These are phyloP conservation scores for Orbicella faveolata DNA, from an alignment of 64 coral and sea anemone genomes.

Conservation along the genomic window DNA sequence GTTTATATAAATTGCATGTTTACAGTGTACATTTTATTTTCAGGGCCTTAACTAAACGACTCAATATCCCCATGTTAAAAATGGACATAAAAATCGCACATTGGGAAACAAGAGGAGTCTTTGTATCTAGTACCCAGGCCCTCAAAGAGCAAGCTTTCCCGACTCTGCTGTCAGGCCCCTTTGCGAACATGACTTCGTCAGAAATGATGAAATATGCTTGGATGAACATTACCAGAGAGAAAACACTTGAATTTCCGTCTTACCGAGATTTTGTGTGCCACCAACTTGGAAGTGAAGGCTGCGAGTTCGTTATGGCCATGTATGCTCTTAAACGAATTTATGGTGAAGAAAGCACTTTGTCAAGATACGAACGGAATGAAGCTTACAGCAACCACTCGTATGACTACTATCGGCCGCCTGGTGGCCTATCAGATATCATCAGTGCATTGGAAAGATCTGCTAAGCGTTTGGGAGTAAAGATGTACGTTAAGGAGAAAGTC, in stretches of 20 bases:
- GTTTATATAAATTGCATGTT: neutral
- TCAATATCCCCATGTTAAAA: neutral
- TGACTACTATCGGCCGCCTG: neutral
- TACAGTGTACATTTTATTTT: neutral
- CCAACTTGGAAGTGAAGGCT: slow-evolving; percentile 13
- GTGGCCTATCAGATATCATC: neutral
- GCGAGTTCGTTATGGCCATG: neutral
- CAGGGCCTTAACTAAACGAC: neutral
- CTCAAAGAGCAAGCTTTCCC: slow-evolving; percentile 23
- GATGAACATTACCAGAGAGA: slow-evolving; percentile 1
- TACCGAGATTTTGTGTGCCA: slow-evolving; percentile 7
- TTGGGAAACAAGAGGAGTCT: neutral
- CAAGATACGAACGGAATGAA: neutral
- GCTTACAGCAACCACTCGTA: neutral
- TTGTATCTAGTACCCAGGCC: neutral
- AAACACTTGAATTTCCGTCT: neutral
- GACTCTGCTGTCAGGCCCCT: neutral
- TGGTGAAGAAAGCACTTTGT: neutral
- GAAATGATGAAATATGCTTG: neutral
- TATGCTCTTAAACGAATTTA: neutral
- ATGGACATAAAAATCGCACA: neutral
- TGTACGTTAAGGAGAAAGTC: neutral
- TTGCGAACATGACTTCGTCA: slow-evolving; percentile 8
- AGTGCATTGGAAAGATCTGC: neutral
- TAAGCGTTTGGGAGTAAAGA: neutral